These are phyloP conservation scores for Rotaria sp. DNA, from an alignment of 2,888 invertebrate species.

Conservation along the genomic window DNA sequence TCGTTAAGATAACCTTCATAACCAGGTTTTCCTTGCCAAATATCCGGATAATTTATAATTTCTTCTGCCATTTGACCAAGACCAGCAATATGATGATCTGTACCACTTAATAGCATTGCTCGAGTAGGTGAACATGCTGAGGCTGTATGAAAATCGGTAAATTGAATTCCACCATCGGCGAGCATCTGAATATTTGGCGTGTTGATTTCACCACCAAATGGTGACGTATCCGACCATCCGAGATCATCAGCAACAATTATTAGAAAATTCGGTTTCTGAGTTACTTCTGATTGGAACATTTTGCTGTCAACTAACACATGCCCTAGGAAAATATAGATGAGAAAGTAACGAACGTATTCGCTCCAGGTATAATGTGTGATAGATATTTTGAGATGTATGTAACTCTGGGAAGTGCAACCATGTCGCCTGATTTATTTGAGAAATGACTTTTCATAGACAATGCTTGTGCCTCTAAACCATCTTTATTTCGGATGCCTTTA, in stretches of 20 bases:
- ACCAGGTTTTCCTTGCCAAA: background rate
- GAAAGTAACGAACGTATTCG: background rate
- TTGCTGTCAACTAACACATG: background rate
- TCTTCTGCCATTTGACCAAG: background rate
- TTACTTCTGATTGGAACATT: background rate
- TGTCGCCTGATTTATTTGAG: too few species aligned
- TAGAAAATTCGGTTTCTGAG: background rate
- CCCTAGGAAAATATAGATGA: background rate
- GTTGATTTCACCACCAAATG: conserved; percentile 5
- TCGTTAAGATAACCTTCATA: background rate
- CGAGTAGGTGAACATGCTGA: conserved; percentile 8
- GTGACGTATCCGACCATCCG: background rate
- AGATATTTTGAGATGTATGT: background rate
- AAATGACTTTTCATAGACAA: too few species aligned
- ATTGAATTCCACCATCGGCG: background rate
- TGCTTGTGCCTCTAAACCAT: too few species aligned
- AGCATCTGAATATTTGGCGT: conserved; percentile 12
- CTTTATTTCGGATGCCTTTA: too few species aligned
- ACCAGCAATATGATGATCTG: conserved; percentile 14
- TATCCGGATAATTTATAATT: background rate
- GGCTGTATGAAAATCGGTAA: background rate
- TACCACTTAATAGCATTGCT: background rate
- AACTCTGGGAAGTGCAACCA: too few species aligned
- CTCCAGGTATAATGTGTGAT: background rate
- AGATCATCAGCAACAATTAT: conserved; percentile 18